Conservation (phyloP, 2,113 vertebrate genomes). For the Vidua chalybeata region DNA sequence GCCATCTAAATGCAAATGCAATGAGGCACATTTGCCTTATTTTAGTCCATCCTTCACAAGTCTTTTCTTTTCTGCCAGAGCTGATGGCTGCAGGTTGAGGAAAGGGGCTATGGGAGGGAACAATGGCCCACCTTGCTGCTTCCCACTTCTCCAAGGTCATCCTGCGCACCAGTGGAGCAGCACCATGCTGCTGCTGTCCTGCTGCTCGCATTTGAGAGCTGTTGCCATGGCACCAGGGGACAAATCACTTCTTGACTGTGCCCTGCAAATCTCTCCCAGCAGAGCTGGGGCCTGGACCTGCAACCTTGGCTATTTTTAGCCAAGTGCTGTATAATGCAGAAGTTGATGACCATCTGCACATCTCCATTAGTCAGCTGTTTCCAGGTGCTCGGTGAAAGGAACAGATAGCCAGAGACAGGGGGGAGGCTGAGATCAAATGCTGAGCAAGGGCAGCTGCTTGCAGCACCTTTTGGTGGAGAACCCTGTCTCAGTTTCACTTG, state of each 20-base stretch:
- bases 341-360: slow-evolving; percentile 41
- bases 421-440: neutral
- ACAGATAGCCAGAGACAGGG: neutral
- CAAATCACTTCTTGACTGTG: neutral
- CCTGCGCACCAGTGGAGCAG: accelerated
- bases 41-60: neutral
- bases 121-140: neutral
- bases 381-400: neutral
- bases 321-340: slow-evolving; percentile 14
- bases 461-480: neutral
- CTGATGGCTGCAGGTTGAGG: neutral
- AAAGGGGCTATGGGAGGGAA: neutral
- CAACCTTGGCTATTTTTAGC: slow-evolving; percentile 54
- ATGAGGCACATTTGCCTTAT: neutral
- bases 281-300: neutral
- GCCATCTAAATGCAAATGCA: neutral
- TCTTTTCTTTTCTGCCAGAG: neutral
- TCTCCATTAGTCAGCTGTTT: slow-evolving; percentile 45
- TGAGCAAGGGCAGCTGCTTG: neutral
- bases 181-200: neutral
- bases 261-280: neutral
- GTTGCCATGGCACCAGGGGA: slow-evolving; percentile 38
- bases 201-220: neutral
- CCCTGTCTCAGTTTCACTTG: neutral
- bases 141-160: neutral